Evolutionary conservation across 2,113 vertebrate genomes (phyloP), one percentile per base, ranked within the genome.

Genomic region (Turnix velox): DNA sequence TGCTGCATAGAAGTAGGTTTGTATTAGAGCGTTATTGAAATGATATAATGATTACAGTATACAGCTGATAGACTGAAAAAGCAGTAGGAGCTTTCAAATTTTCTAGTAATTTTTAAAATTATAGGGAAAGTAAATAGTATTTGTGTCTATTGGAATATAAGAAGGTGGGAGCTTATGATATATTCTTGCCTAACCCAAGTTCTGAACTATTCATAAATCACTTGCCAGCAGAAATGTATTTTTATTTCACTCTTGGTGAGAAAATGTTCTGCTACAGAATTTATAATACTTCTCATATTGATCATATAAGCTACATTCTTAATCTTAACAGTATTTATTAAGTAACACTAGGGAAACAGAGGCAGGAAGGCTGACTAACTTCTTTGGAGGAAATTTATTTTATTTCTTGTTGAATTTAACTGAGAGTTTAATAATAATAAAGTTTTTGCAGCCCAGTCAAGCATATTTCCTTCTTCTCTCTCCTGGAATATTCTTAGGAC

Each of bases 91-190:
- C 33, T 86, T 92, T 86, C 63, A 91, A 87, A 87, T 14, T 8
- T 78, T 93, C 82, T 39, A 65, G 31, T 49, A 76, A 59, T 63
- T 84, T 91, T 71, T 66, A 31, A 88, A 95, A 94, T 66, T 86
- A 71, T 2, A 4, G 10, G 20, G 39, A 31, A 91, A 91, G 30
- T 46, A 77, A 92, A 79, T 62, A 54, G 12, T 19, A 37, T 59
- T 84, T 84, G 18, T 87, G 31, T 42, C 59, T 79, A 57, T 19
- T 84, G 55, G 30, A 65, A 74, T 49, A 55, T 16, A 79, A 42
- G 59, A 51, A 57, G 9, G 43, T 42, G 48, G 40, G 43, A 61
- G 22, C 86, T 89, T 78, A 61, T 84, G 54, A 88, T 67, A 67
- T 74, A 79, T 40, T 81, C 37, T 58, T 77, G 22, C 35, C 43